Evolutionary conservation across 2,113 vertebrate genomes (phyloP).

Genomic region (Lepisosteus oculatus): DNA sequence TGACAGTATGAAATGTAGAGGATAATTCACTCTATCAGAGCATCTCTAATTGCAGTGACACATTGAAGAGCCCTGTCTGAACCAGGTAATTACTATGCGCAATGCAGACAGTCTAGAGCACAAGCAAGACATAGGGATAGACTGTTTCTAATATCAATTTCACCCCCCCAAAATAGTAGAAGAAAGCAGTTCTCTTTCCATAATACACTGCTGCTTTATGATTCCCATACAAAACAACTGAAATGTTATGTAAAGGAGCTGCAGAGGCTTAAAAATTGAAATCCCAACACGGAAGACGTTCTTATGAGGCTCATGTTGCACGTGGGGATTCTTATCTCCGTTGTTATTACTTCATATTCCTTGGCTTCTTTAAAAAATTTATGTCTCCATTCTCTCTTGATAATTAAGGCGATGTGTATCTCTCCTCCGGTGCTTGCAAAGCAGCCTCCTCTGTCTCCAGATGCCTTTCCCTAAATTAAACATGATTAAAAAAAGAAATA

Average conservation of each 20-base stretch:
- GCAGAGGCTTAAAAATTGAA: too few species aligned
- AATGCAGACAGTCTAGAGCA: not conserved
- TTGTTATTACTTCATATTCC: not conserved
- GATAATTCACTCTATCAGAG: constrained; percentile 9
- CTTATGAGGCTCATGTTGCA: not conserved
- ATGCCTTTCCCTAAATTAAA: too few species aligned
- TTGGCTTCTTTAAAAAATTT: not conserved
- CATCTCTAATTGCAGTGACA: constrained; percentile 32
- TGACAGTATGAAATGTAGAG: too few species aligned
- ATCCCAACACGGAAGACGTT: not conserved
- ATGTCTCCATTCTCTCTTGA: not conserved
- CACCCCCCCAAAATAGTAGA: constrained; percentile 8
- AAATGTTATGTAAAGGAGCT: not conserved
- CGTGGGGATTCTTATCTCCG: not conserved
- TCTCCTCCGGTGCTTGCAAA: not conserved
- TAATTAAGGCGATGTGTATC: not conserved
- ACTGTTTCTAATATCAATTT: constrained; percentile 13
- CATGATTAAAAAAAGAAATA: too few species aligned
- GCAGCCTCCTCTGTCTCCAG: too few species aligned
- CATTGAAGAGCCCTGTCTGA: constrained; percentile 14
- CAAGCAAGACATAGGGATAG: constrained; percentile 13
- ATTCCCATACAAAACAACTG: not conserved
- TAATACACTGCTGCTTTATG: not conserved
- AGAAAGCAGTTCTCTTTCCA: not conserved
- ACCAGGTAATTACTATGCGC: constrained; percentile 24